Percentiles rank a stretch among this genome's conserved stretches.
Evolutionary conservation across 2,888 invertebrate genomes (phyloP).

Genomic region (Anagyrus pseudococci): DNA sequence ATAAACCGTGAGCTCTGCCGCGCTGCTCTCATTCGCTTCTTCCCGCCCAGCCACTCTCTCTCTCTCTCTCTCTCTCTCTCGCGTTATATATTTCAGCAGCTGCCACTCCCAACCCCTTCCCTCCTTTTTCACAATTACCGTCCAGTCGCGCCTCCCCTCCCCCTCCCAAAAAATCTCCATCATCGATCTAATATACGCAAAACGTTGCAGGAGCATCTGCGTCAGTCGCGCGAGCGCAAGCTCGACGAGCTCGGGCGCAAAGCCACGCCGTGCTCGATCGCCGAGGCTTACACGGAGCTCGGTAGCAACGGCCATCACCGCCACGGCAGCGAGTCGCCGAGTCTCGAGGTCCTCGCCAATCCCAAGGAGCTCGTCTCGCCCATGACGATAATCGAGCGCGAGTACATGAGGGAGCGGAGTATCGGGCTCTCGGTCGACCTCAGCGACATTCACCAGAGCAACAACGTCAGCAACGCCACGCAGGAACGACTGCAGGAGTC

Average conservation of each 20-base stretch:
- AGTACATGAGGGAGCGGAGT: slow-evolving; percentile 48
- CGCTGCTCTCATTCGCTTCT: no score
- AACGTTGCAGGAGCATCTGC: slow-evolving; percentile 74
- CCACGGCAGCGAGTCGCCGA: slow-evolving; percentile 28
- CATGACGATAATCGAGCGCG: slow-evolving; percentile 9
- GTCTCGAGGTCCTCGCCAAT: slow-evolving; percentile 25
- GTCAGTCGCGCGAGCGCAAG: slow-evolving; percentile 81
- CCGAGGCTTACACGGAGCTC: slow-evolving; percentile 33
- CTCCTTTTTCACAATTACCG: neutral
- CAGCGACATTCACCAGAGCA: slow-evolving; percentile 58
- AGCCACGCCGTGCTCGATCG: slow-evolving; percentile 52
- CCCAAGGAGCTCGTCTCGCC: slow-evolving; percentile 21
- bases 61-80: neutral
- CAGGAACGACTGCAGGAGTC: slow-evolving; percentile 58
- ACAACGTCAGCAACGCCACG: slow-evolving; percentile 59
- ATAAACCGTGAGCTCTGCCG: no score
- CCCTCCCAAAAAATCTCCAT: neutral
- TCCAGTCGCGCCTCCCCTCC: neutral
- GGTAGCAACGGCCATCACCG: slow-evolving; percentile 39
- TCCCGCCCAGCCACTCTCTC: neutral
- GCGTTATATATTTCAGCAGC: neutral
- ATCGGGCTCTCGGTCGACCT: slow-evolving; percentile 52
- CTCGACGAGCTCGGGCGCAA: slow-evolving; percentile 71
- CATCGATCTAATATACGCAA: no score
- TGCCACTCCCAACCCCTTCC: no score